Base-by-base conservation (phyloP, 2,888 invertebrate genomes). In the Diaperis boleti region DNA sequence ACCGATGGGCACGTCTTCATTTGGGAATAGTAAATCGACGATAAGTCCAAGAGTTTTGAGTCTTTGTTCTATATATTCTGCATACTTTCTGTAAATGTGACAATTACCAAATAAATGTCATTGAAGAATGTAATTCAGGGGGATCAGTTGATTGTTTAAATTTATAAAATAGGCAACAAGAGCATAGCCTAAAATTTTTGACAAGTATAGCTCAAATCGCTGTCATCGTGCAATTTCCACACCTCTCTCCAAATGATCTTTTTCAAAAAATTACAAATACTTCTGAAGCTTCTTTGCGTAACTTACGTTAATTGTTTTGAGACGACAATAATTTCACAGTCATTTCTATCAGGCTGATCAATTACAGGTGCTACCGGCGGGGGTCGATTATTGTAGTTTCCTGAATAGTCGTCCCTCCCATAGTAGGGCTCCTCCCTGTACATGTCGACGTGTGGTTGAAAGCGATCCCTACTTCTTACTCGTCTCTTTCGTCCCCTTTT, bases 281-380 rank as follows among this genome's bases (percentile, higher is more conserved):
- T 1, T 4, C 31, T 17, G n/a, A n/a, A n/a, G n/a, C n/a, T n/a
- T n/a, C n/a, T n/a, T n/a, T n/a, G n/a, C n/a, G n/a, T n/a, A 52
- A 84, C 89, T 88, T 84, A 95, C 95, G 93, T 92, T 52, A 94
- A 85, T 4, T 85, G 81, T 79, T 92, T 91, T 44, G 92, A 90
- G 2, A 94, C 90, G 1, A 95, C 94, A 73, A 96, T 93, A 55
- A 96, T 94, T 83, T 95, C 95, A 79, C 95, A 94, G 78, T 96
- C 95, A 78, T 95, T 94, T 69, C 89, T 87, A 64, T 91, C 90
- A 0, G 87, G 74, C 49, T 75, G 69, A 29, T 78, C 76, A 42
- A 77, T 70, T 15, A 73, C 60, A n/a, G n/a, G n/a, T n/a, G n/a
- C n/a, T n/a, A n/a, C n/a, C n/a, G n/a, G n/a, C n/a, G 75, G 72